phyloP scores from a whole-genome alignment of 2,888 invertebrate genomes.

The Nebria salina region DNA sequence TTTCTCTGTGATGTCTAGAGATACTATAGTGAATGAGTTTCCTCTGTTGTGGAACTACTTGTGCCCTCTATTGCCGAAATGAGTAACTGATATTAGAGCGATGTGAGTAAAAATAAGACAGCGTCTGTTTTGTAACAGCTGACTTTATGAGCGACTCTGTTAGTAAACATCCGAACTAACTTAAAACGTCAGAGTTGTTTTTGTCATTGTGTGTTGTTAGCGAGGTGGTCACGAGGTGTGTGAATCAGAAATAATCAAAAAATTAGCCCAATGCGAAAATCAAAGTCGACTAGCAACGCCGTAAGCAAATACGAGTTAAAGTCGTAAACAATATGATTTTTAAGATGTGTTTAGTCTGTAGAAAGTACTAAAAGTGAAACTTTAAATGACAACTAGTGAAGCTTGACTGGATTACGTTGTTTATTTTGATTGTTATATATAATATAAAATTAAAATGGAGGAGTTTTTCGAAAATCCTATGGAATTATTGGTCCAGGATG shows the following conservation, averaged over 20 bases:
- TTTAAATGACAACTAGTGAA: conserved; percentile 34
- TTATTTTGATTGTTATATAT: neutral
- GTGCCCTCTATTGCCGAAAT: no score
- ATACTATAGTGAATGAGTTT: no score
- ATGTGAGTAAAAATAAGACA: no score
- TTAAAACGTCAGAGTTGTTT: conserved; percentile 40
- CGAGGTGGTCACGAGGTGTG: conserved; percentile 29
- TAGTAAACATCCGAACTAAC: conserved; percentile 40
- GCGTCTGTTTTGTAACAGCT: no score
- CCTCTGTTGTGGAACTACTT: no score
- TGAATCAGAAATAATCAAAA: conserved; percentile 19
- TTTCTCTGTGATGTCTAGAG: no score
- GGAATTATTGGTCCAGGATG: conserved; percentile 83
- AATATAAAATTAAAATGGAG: conserved; percentile 51
- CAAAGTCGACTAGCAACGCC: conserved; percentile 16
- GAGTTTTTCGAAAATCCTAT: conserved; percentile 55
- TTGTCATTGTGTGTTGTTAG: conserved; percentile 16
- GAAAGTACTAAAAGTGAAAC: conserved; percentile 25
- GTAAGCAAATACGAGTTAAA: neutral
- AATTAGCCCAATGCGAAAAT: neutral
- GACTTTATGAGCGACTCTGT: conserved; percentile 21
- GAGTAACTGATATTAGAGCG: no score
- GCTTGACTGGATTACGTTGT: conserved; percentile 17
- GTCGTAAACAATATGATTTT: neutral
- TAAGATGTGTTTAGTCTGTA: conserved; percentile 27